A percentile compares a stretch with the other conserved stretches of the same genome.
These are phyloP conservation scores for Lacerta agilis DNA, from an alignment of 2,797 vertebrate genomes.

Conservation along the genomic window DNA sequence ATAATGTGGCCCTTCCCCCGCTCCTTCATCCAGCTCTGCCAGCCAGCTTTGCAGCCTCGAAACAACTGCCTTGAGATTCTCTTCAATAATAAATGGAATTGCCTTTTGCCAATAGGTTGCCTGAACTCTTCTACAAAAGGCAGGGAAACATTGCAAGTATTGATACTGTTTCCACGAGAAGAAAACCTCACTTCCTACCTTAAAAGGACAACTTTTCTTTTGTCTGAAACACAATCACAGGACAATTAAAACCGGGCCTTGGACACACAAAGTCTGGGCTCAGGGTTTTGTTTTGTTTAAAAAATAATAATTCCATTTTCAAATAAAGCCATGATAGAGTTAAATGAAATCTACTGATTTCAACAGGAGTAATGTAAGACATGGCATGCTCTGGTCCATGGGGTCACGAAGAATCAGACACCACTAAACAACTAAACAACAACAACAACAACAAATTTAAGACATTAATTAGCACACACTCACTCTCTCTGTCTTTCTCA, in stretches of 20 bases:
- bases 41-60: slow-evolving; percentile 82
- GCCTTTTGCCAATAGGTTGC: slow-evolving; percentile 87
- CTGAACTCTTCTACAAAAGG: slow-evolving; percentile 72
- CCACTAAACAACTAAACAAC: too few relatives aligned
- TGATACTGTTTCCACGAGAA: slow-evolving; percentile 60
- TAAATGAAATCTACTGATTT: neutral
- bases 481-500: too few relatives aligned
- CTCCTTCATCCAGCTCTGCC: slow-evolving; percentile 77
- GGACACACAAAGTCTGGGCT: slow-evolving; percentile 6
- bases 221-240: slow-evolving; percentile 56
- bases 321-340: neutral
- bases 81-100: slow-evolving; percentile 88
- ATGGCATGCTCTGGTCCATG: too few relatives aligned
- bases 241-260: slow-evolving; percentile 30
- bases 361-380: neutral
- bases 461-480: too few relatives aligned
- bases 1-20: slow-evolving; percentile 80
- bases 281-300: neutral
- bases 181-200: slow-evolving; percentile 51
- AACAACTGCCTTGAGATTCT: slow-evolving; percentile 85
- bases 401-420: too few relatives aligned
- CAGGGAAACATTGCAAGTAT: slow-evolving; percentile 24
- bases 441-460: too few relatives aligned
- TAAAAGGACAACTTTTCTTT: slow-evolving; percentile 50
- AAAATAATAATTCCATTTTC: neutral